These are phyloP conservation scores for Neria commutata DNA, from an alignment of 2,888 invertebrate species.

Conservation along the genomic window DNA sequence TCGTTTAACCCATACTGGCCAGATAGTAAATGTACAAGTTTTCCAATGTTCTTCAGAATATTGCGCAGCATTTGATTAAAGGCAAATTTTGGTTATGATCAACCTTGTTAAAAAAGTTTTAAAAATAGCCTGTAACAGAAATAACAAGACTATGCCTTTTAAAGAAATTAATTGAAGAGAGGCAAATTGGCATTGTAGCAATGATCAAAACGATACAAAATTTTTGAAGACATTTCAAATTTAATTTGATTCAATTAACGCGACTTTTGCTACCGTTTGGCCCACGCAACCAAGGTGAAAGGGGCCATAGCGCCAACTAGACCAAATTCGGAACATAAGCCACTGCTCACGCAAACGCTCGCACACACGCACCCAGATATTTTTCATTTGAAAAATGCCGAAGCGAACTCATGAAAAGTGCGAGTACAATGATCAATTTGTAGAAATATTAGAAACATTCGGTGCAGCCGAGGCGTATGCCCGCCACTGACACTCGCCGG, in stretches of 20 bases:
- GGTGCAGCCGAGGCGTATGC: conserved; percentile 32
- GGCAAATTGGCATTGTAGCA: background rate
- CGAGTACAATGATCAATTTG: conserved; percentile 29
- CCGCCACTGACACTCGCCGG: conserved; percentile 47
- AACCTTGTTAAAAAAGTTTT: background rate
- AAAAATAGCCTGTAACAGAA: background rate
- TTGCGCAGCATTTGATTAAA: background rate
- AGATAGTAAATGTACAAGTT: no score
- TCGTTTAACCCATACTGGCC: no score
- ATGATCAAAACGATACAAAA: background rate
- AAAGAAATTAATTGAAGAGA: background rate
- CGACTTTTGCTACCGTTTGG: conserved; percentile 11
- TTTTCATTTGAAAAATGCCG: conserved; percentile 13
- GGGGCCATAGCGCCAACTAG: conserved; percentile 25
- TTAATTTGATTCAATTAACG: conserved; percentile 4
- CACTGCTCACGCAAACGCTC: background rate
- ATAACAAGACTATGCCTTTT: background rate
- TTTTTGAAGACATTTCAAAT: background rate
- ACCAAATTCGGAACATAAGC: conserved; percentile 10
- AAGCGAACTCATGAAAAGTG: background rate
- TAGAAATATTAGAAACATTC: conserved; percentile 25
- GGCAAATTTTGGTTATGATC: background rate
- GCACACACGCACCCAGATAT: background rate
- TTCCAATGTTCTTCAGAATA: no score
- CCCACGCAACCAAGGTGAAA: conserved; percentile 24